Conservation (phyloP, 2,888 invertebrate species). For the Tiliacea aurago region DNA sequence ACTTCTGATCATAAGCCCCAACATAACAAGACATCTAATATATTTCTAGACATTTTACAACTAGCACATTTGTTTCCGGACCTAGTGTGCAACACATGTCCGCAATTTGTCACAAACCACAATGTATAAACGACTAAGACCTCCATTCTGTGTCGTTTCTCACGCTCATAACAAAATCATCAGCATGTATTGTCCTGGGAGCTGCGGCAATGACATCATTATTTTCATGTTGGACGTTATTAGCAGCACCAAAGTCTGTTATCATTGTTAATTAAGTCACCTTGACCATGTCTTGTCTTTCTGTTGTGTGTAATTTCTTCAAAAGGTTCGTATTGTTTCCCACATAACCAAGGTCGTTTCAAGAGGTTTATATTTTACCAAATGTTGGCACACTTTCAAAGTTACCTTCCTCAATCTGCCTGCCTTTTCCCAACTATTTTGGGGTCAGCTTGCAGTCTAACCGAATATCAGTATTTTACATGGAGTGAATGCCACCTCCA, state of each 20-base stretch:
- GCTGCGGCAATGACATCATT: slow-evolving; percentile 50
- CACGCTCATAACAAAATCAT: slow-evolving; percentile 53
- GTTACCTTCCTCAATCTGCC: not conserved
- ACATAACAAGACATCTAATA: not conserved
- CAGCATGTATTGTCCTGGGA: slow-evolving; percentile 39
- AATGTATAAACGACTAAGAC: slow-evolving; percentile 2
- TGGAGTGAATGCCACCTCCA: too few species aligned
- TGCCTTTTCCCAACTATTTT: too few species aligned
- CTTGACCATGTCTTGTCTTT: slow-evolving; percentile 31
- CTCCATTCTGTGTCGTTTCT: slow-evolving; percentile 29
- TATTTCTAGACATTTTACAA: slow-evolving; percentile 12
- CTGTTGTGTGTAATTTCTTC: not conserved
- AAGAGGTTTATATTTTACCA: not conserved
- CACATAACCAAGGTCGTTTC: not conserved
- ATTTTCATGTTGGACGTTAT: slow-evolving; percentile 12
- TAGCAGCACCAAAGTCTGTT: slow-evolving; percentile 1
- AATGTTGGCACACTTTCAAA: not conserved
- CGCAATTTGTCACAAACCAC: slow-evolving; percentile 22
- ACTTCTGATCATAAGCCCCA: not conserved
- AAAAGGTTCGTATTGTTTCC: not conserved
- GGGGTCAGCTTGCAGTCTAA: too few species aligned
- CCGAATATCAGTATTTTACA: too few species aligned
- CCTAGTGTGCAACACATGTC: slow-evolving; percentile 33
- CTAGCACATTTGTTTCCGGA: slow-evolving; percentile 19
- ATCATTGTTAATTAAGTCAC: slow-evolving; percentile 26